A percentile compares a stretch with the other conserved stretches of the same genome.
Conservation (phyloP, 2,888 invertebrate species). For the Calameuta pallipes region DNA sequence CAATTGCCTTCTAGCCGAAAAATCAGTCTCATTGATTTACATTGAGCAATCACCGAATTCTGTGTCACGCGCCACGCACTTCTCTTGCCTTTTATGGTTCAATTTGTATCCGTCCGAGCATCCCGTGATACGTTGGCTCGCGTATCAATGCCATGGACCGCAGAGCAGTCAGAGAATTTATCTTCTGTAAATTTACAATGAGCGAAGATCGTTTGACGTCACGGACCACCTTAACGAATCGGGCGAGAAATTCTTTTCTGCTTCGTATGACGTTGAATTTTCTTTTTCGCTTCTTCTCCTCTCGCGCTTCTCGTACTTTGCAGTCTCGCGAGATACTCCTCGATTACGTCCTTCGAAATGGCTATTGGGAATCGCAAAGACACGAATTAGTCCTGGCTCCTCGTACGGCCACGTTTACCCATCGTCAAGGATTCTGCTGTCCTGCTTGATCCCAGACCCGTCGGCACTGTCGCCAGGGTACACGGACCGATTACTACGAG, state of each 20-base stretch:
- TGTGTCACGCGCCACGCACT: neutral
- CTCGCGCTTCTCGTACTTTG: neutral
- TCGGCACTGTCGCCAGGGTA: neutral
- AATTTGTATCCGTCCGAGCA: neutral
- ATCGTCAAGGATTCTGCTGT: neutral
- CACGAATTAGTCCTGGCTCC: neutral
- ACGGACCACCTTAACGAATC: neutral
- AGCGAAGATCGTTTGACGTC: neutral
- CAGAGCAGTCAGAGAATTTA: neutral
- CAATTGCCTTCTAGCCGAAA: neutral
- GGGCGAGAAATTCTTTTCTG: neutral
- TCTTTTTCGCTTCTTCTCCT: neutral
- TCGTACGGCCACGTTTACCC: neutral
- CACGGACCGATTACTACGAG: constrained; percentile 5
- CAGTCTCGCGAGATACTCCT: neutral
- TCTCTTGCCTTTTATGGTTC: neutral
- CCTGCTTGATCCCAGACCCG: neutral
- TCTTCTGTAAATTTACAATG: neutral
- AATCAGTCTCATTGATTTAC: neutral
- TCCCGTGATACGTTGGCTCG: neutral
- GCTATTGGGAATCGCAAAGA: neutral
- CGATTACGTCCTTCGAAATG: neutral
- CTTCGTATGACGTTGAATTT: neutral
- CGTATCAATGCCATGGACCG: neutral
- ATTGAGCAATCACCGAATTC: neutral